Evolutionary conservation across 2,888 invertebrate species (phyloP), one percentile per base, ranked within the genome.

Genomic region (Euplexia lucipara): DNA sequence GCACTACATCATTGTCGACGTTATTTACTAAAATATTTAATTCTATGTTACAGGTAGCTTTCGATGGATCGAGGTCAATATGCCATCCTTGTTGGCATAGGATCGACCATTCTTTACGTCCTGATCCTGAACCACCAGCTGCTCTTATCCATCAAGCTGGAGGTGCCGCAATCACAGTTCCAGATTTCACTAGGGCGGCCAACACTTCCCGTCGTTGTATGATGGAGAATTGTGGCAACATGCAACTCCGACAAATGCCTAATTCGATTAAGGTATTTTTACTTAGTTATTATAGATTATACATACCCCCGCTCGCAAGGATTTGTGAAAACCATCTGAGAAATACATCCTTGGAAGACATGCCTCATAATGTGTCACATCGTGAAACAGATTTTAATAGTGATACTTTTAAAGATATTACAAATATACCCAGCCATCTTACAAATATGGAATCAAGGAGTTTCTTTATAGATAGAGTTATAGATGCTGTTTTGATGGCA

Each of bases 61-160:
- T 71, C 65, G 63, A 71, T 63, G 71, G 67, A 51, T 34, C 67
- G 45, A 67, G 71, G 45, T 67, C 71, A 49, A 71, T 63, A 45
- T 68, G 71, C 47, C 66, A 66, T 44, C 58, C 66, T 41, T 67
- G 64, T 60, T 64, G 68, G 71, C 67, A 67, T 52, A 71, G 67
- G 52, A 67, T 71, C 59, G 41, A 71, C 51, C 49, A 56, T 49
- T 52, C 37, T 37, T 35, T 68, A 48, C 56, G 41, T n/a, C n/a
- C n/a, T n/a, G n/a, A n/a, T 51, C 70, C 35, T 45, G 70, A 70
- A 49, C 45, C 35, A 56, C 44, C 34, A 49, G 35, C 41, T 53
- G 53, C 41, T 54, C 62, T 45, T 44, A 54, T 41, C 53, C 66
- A 52, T 58, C 59, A 58, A 56, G 48, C 48, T 18, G n/a, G n/a